A percentile compares a stretch with the other conserved stretches of the same genome.
Conservation (phyloP, 92 coral and sea anemone genomes). For the Porites cylindrica region DNA sequence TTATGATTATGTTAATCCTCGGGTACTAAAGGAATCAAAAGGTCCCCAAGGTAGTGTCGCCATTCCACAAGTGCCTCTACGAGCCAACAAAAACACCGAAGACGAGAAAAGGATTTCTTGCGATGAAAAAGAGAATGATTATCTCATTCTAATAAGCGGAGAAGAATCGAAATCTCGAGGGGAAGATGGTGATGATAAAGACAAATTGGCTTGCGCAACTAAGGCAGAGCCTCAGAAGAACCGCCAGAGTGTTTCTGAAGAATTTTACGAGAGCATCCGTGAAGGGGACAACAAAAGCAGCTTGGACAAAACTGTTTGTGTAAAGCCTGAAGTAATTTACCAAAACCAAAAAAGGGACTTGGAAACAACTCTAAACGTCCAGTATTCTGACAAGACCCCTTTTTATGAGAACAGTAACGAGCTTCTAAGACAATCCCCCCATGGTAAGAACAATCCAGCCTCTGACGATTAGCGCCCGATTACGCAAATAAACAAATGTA, state of each 20-base stretch:
- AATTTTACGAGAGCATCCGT: background rate
- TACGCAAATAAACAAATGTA: background rate
- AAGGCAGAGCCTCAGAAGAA: background rate
- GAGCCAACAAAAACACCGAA: background rate
- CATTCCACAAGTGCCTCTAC: background rate
- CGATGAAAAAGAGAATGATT: background rate
- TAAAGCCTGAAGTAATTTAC: background rate
- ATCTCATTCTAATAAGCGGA: background rate
- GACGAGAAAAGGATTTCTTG: background rate
- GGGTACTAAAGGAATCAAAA: background rate
- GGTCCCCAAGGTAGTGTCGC: background rate
- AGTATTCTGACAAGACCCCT: background rate
- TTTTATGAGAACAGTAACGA: slow-evolving; percentile 5
- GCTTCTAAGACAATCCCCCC: background rate
- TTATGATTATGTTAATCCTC: background rate
- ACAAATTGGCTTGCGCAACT: background rate
- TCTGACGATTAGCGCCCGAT: background rate
- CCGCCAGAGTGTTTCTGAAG: background rate
- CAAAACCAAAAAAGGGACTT: background rate
- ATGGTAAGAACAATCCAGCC: background rate
- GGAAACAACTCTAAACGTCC: background rate
- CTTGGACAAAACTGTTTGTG: background rate
- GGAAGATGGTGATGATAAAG: background rate
- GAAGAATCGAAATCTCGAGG: background rate
- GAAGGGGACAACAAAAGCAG: background rate